These are phyloP conservation scores for Erebia ligea DNA, from an alignment of 2,888 invertebrate genomes.

Conservation along the genomic window DNA sequence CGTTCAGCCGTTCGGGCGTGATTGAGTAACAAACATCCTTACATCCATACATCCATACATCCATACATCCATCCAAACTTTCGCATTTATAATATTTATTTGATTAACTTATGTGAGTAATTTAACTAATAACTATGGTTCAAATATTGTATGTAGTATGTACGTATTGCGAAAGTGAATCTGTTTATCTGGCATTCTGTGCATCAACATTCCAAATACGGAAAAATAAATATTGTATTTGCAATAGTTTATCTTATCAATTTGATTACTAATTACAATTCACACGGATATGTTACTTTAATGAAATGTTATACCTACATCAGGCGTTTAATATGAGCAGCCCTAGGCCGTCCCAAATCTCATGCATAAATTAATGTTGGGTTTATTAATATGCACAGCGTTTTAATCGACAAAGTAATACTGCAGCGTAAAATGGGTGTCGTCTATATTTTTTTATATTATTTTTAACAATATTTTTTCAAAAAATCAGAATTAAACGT, in stretches of 20 bases:
- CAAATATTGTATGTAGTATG: too few species aligned
- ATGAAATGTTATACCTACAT: slow-evolving; percentile 29
- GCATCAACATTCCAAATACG: neutral
- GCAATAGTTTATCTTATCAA: slow-evolving; percentile 18
- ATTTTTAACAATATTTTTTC: too few species aligned
- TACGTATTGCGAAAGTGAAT: neutral
- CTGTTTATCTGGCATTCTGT: neutral
- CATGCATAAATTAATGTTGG: slow-evolving; percentile 32
- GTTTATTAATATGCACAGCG: neutral
- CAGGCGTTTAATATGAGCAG: slow-evolving; percentile 26
- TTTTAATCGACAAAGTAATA: neutral
- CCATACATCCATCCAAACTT: too few species aligned
- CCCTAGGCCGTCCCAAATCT: slow-evolving; percentile 25
- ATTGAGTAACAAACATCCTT: too few species aligned
- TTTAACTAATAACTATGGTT: too few species aligned
- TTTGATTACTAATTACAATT: slow-evolving; percentile 19
- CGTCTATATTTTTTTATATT: too few species aligned
- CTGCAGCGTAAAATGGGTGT: neutral
- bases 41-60: too few species aligned
- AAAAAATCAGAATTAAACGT: too few species aligned
- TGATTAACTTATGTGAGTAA: too few species aligned
- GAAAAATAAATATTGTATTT: too few species aligned
- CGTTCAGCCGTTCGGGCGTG: too few species aligned
- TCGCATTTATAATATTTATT: too few species aligned
- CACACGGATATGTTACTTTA: slow-evolving; percentile 32